Conservation (phyloP, 2,888 invertebrate species). For the Meghimatium bilineatum region DNA sequence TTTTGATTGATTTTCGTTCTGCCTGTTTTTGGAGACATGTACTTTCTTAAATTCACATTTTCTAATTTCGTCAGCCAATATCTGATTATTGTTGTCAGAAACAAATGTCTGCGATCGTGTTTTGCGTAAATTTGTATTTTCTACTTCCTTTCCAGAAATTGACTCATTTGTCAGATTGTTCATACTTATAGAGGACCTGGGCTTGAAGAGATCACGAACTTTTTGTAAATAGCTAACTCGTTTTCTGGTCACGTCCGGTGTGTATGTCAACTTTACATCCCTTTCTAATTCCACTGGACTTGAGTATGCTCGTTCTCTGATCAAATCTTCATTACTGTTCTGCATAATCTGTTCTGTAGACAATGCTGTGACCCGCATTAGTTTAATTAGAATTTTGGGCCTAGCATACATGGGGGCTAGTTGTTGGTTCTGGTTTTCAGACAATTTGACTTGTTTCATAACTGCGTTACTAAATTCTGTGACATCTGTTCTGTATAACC, state of each 20-base stretch:
- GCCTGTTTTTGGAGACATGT: too few relatives aligned
- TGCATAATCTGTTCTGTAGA: not conserved
- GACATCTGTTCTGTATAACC: not conserved
- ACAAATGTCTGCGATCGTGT: not conserved
- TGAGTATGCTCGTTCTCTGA: not conserved
- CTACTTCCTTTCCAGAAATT: not conserved
- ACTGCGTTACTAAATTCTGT: too few relatives aligned
- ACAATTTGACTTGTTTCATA: not conserved
- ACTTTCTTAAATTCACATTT: not conserved
- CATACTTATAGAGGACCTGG: not conserved
- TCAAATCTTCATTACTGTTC: constrained; percentile 8
- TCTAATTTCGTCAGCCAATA: not conserved
- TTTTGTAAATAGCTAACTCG: constrained; percentile 7
- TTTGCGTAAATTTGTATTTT: not conserved
- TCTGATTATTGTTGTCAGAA: not conserved
- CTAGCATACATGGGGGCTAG: not conserved
- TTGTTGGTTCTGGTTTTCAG: not conserved
- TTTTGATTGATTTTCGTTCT: too few relatives aligned
- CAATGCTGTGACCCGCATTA: not conserved
- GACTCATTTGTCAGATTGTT: not conserved
- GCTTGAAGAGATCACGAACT: constrained; percentile 4
- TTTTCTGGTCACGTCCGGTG: not conserved
- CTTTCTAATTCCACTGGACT: too few relatives aligned
- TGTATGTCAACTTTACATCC: not conserved
- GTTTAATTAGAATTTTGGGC: constrained; percentile 4